Evolutionary conservation across 2,113 vertebrate species (phyloP).

Genomic region (Archilochus colubris): DNA sequence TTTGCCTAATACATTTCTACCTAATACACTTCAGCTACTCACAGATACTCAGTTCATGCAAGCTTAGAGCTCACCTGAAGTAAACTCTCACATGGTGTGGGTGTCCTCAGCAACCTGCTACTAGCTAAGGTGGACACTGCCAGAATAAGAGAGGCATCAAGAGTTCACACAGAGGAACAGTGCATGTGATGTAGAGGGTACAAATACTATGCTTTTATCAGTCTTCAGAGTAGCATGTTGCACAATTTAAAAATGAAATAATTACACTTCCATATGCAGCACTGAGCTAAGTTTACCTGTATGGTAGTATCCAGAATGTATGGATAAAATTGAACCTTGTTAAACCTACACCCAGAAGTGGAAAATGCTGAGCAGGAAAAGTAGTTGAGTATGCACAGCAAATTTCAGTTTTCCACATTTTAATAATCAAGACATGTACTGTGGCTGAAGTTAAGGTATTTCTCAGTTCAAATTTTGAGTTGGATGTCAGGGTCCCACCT

Average conservation of each 20-base stretch:
- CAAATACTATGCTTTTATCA: background rate
- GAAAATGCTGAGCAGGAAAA: background rate
- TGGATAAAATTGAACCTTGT: background rate
- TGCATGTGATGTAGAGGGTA: accelerated
- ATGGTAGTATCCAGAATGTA: background rate
- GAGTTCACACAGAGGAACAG: background rate
- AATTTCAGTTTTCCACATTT: background rate
- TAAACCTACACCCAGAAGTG: background rate
- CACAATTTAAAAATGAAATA: background rate
- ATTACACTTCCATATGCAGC: background rate
- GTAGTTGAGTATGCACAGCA: background rate
- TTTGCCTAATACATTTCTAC: background rate
- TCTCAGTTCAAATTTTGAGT: background rate
- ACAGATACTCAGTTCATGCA: background rate
- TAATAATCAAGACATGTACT: background rate
- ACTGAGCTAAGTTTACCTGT: background rate
- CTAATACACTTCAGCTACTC: background rate
- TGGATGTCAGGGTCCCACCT: background rate
- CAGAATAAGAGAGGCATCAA: background rate
- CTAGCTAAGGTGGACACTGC: background rate
- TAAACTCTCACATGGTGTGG: background rate
- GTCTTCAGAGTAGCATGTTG: background rate
- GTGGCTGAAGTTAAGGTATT: background rate
- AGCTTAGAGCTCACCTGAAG: background rate
- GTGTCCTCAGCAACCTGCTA: background rate